A percentile compares a stretch with the other conserved stretches of the same genome.
Evolutionary conservation across 1,140 invertebrate genomes (phyloP).

Genomic region (Apis cerana): DNA sequence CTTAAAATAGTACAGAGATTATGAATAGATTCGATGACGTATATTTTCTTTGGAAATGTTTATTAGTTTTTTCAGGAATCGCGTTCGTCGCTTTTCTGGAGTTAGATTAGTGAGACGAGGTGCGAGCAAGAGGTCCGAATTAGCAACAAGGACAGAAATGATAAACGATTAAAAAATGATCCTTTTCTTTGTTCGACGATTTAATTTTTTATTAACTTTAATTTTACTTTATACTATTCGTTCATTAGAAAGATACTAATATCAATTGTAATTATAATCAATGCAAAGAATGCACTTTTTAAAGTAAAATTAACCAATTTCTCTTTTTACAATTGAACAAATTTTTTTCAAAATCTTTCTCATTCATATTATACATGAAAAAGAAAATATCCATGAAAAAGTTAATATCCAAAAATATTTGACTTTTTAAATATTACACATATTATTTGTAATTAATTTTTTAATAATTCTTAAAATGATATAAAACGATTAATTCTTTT

Average conservation of each 20-base stretch:
- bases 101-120: neutral
- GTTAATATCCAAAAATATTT: too few species aligned
- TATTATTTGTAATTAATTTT: too few species aligned
- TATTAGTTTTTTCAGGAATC: too few species aligned
- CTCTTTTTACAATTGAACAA: conserved; percentile 5
- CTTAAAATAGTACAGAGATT: neutral
- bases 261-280: neutral
- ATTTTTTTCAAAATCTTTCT: neutral
- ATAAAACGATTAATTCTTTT: too few species aligned
- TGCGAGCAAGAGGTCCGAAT: too few species aligned
- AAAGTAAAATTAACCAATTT: neutral
- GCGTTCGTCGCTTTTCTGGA: too few species aligned
- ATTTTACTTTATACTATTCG: conserved; percentile 6
- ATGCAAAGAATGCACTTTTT: neutral
- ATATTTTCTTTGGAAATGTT: too few species aligned
- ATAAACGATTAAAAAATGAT: too few species aligned
- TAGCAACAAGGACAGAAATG: too few species aligned
- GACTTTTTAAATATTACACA: too few species aligned
- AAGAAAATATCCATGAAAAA: neutral
- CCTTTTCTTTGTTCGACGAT: neutral
- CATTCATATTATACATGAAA: neutral
- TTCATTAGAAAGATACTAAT: neutral
- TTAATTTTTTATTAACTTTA: too few species aligned
- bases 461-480: too few species aligned
- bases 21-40: neutral